Evolutionary conservation across 1,140 invertebrate species (phyloP), one percentile per base, ranked within the genome.

Genomic region (Calephelis virginiensis): DNA sequence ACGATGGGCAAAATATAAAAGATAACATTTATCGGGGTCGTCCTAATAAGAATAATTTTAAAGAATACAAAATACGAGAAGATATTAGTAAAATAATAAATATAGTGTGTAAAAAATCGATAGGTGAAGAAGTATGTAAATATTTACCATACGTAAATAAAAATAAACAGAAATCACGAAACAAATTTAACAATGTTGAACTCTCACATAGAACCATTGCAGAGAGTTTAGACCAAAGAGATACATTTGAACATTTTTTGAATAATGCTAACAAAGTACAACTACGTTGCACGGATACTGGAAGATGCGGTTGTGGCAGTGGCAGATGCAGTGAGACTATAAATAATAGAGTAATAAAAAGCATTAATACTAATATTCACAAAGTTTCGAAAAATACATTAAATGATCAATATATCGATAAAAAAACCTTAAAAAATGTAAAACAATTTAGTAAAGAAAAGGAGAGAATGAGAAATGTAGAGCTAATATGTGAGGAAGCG

Each of bases 131-230:
- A 12, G 37, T 56, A 56, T 56, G 53, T 56, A 37, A 56, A 10
- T 56, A 56, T 56, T 37, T 56, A 37, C 53, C 50, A 4, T 56
- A 56, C 11, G 17, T 56, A 56, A 56, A 37, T 13, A 28, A 56
- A 56, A 56, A 56, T 56, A 11, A 56, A 56, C 4, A 56, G 12
- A 14, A 28, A 11, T 28, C 37, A 11, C 10, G 17, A 37, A 28
- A 56, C 6, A 28, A 28, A 13, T 11, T 53, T 11, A 12, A 56
- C 4, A 50, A 50, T 14, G 11, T 17, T 17, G 0, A 53, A 17
- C 5, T 10, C n/a, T n/a, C n/a, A 56, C 50, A 50, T 14, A 17
- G 13, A 17, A 50, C 8, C 11, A 28, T 28, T 28, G 17, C 9
- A 12, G 5, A 11, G 9, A 37, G 9, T 56, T 37, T 56, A 28